Conservation (phyloP, 1,140 invertebrate species). For the Anastatus disparis region DNA sequence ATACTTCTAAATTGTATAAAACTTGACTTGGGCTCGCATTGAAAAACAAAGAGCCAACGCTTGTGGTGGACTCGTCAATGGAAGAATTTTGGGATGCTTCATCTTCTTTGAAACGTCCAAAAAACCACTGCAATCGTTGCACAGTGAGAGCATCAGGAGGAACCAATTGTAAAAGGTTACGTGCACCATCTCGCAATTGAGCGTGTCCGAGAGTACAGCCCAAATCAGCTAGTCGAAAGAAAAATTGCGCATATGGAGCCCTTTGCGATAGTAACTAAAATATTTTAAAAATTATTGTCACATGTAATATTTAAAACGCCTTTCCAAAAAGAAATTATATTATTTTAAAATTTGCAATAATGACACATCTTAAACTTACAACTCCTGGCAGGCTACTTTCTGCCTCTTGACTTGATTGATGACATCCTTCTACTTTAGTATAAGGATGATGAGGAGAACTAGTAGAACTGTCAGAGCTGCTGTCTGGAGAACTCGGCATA, state of each 20-base stretch:
- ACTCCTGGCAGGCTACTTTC: slow-evolving; percentile 92
- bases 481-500: slow-evolving; percentile 86
- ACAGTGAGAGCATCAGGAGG: slow-evolving; percentile 86
- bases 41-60: slow-evolving; percentile 80
- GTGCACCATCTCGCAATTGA: slow-evolving; percentile 85
- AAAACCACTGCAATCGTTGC: slow-evolving; percentile 72
- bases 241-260: slow-evolving; percentile 84
- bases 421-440: slow-evolving; percentile 47
- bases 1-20: slow-evolving; percentile 77
- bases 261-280: slow-evolving; percentile 81
- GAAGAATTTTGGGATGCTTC: slow-evolving; percentile 53
- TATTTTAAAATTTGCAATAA: no score
- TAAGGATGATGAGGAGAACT: slow-evolving; percentile 87
- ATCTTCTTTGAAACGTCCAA: slow-evolving; percentile 60
- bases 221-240: slow-evolving; percentile 90
- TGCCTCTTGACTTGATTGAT: slow-evolving; percentile 79
- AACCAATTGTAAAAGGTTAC: slow-evolving; percentile 87
- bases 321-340: no score
- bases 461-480: slow-evolving; percentile 87
- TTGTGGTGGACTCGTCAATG: slow-evolving; percentile 66
- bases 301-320: no score
- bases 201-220: slow-evolving; percentile 84
- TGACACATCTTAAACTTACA: slow-evolving; percentile 71
- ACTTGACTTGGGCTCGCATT: slow-evolving; percentile 80
- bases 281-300: slow-evolving; percentile 23